Evolutionary conservation across 2,888 invertebrate genomes (phyloP).

Genomic region (Drosophila merina): DNA sequence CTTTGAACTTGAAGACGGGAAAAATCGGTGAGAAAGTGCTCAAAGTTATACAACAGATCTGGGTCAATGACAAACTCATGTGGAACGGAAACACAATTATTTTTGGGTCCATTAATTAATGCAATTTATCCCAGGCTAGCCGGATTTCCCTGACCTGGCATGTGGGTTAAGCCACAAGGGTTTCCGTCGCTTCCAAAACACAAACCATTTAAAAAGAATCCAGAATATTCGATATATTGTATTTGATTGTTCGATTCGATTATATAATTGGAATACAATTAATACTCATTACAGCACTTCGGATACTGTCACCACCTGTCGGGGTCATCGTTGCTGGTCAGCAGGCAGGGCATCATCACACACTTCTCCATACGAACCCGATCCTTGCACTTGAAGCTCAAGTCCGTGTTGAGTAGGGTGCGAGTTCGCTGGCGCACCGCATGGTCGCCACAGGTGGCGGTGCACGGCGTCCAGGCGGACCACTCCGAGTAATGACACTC

Average conservation of each 20-base stretch:
- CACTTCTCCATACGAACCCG: slow-evolving; percentile 82
- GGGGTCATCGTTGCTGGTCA: slow-evolving; percentile 75
- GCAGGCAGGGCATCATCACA: slow-evolving; percentile 80
- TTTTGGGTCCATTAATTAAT: neutral
- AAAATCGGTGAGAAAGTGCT: slow-evolving; percentile 11
- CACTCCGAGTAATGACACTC: slow-evolving; percentile 88
- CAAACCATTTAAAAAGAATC: neutral
- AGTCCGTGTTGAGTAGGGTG: slow-evolving; percentile 80
- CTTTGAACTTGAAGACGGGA: slow-evolving; percentile 59
- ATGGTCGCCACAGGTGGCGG: slow-evolving; percentile 87
- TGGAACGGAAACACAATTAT: slow-evolving; percentile 6
- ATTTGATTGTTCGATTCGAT: slow-evolving; percentile 19
- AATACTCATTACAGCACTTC: slow-evolving; percentile 22
- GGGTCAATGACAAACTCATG: slow-evolving; percentile 53
- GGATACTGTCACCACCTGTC: slow-evolving; percentile 60
- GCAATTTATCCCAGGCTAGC: neutral
- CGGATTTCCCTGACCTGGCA: no score
- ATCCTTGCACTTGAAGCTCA: slow-evolving; percentile 82
- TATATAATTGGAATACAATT: slow-evolving; percentile 30
- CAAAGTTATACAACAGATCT: slow-evolving; percentile 31
- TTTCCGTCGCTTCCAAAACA: no score
- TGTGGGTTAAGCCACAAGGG: no score
- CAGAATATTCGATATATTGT: slow-evolving; percentile 15
- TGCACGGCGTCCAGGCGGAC: slow-evolving; percentile 89
- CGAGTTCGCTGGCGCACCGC: slow-evolving; percentile 86